phyloP scores from a whole-genome alignment of 2,113 vertebrate genomes.

The Fukomys damarensis region DNA sequence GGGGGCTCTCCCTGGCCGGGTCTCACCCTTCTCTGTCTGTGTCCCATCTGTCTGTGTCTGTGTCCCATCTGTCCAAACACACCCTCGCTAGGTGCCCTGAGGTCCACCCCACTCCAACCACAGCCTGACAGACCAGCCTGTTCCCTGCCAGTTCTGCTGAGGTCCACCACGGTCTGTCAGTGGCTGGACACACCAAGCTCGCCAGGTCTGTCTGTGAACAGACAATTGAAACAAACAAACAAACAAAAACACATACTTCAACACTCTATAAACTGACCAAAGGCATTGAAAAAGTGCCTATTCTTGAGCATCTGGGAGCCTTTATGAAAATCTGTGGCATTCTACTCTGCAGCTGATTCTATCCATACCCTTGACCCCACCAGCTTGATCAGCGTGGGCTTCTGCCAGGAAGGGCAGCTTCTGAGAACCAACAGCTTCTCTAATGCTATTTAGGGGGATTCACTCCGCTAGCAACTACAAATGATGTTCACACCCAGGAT shows the following conservation, averaged over 20 bases:
- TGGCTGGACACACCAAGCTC: no score
- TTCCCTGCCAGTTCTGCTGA: no score
- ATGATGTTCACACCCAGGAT: neutral
- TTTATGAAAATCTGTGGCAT: neutral
- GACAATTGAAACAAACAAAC: neutral
- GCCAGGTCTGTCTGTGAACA: neutral
- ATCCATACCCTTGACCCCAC: neutral
- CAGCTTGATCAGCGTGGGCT: neutral
- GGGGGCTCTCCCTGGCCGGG: no score
- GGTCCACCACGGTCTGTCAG: no score
- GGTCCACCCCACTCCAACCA: no score
- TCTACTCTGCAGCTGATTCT: neutral
- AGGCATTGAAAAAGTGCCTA: neutral
- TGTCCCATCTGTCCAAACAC: no score
- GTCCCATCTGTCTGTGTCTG: no score
- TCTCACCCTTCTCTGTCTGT: no score
- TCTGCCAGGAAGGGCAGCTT: neutral
- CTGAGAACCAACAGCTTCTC: neutral
- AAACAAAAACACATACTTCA: no score
- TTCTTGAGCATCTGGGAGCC: neutral
- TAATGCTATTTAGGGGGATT: neutral
- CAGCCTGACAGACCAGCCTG: no score
- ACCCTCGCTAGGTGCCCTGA: no score
- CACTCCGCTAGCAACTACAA: neutral
- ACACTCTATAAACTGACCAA: neutral